Evolutionary conservation across 2,888 invertebrate species (phyloP).

Genomic region (Dugesia japonica): DNA sequence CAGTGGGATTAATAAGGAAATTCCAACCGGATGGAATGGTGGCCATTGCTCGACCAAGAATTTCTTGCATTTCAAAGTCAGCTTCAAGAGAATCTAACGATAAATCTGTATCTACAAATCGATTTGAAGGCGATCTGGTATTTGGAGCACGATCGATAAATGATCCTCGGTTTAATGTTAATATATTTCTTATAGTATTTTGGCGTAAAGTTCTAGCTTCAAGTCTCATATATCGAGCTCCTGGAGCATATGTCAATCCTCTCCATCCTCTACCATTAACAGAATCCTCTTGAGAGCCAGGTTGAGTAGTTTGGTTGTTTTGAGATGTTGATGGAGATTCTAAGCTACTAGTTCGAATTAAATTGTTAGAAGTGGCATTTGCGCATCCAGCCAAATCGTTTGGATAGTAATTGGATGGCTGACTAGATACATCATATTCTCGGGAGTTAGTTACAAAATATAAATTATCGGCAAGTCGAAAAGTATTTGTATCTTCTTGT

Average conservation of each 20-base stretch:
- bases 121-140: background rate
- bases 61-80: background rate
- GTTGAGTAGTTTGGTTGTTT: background rate
- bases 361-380: background rate
- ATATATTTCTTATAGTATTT: background rate
- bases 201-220: background rate
- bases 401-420: background rate
- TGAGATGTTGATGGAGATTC: background rate
- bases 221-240: background rate
- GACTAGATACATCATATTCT: background rate
- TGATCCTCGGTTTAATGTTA: background rate
- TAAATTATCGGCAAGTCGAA: background rate
- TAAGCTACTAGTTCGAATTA: background rate
- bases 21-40: background rate
- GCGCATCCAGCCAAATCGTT: background rate
- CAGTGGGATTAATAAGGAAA: background rate
- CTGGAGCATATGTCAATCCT: background rate
- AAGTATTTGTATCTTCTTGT: background rate
- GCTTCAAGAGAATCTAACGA: background rate
- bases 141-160: background rate
- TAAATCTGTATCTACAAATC: background rate
- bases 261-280: background rate
- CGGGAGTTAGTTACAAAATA: background rate
- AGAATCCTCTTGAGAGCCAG: background rate
- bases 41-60: background rate